Base-by-base conservation (phyloP, 1,140 invertebrate species). In the Ruditapes philippinarum region DNA sequence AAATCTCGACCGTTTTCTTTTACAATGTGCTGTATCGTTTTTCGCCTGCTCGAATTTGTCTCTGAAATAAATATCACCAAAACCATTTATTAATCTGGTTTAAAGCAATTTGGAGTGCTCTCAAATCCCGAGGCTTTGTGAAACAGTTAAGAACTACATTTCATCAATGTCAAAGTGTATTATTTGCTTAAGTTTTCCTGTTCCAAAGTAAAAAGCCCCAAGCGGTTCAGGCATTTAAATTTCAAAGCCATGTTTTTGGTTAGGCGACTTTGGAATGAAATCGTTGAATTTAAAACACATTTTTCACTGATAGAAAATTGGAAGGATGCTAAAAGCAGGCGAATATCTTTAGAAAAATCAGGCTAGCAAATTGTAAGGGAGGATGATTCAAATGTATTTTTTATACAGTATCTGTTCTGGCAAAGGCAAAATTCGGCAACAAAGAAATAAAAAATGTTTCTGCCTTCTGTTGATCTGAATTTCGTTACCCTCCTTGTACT, bases 271-370 rank as follows among this genome's bases (percentile, higher is more conserved):
- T 54, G 25, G 33, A 60, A 80, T 76, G 45, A 78, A 88, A 80
- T 70, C 60, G 51, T 60, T 78, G 85, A 88, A 88, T 88, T 80
- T 79, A 88, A 88, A 88, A 88, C 76, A 78, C 74, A 88, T 88
- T 78, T 62, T 79, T 88, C 57, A 79, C 65, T 49, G 81, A 65
- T 45, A 70, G 49, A 62, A 83, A 70, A 70, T 83, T 83, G 81
- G 54, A 83, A 49, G 45, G 81, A n/a, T 40, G 70, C 74, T 78
- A 78, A 51, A 49, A 78, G 74, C 45, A 31, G 33, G 74, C 45
- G 42, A 78, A 28, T 31, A 78, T 78, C 74, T 49, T 78, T 78
- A 25, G 74, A 78, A 78, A 78, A 22, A 31, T 54, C 38, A 28
- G 49, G 19, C 22, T 28, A 78, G 45, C 45, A 78, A 54, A 78